These are phyloP conservation scores for Syngnathus scovelli DNA, from an alignment of 2,113 vertebrate species.

Conservation along the genomic window DNA sequence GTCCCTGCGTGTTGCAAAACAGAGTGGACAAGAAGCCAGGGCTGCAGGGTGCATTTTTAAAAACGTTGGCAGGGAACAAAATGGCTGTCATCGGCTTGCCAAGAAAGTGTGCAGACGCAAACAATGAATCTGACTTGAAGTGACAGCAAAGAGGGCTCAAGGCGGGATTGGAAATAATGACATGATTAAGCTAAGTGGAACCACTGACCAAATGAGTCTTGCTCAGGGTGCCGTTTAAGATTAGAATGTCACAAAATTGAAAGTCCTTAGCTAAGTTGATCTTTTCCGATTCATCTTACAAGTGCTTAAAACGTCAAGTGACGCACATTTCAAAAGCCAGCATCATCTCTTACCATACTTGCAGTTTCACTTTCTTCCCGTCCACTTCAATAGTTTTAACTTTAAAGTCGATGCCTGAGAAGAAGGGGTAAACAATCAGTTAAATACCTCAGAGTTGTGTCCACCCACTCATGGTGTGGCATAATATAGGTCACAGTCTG, in stretches of 20 bases:
- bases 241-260: too few species aligned
- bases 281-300: too few species aligned
- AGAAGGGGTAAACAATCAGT: constrained; percentile 13
- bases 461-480: constrained; percentile 9
- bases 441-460: constrained; percentile 25
- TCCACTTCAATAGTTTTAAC: constrained; percentile 89
- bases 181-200: background rate
- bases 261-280: too few species aligned
- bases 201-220: background rate
- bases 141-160: background rate
- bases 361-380: constrained; percentile 92
- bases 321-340: background rate
- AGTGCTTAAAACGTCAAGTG: background rate
- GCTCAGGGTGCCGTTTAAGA: too few species aligned
- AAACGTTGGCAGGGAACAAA: constrained; percentile 1
- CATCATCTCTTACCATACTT: constrained; percentile 82
- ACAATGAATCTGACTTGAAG: constrained; percentile 3
- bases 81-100: constrained; percentile 2
- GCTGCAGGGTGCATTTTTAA: constrained; percentile 1
- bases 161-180: constrained; percentile 2
- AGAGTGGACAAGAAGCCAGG: background rate
- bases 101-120: constrained; percentile 4
- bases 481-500: constrained; percentile 42
- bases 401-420: constrained; percentile 89
- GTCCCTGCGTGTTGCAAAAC: constrained; percentile 73